These are phyloP conservation scores for Acleris sparsana DNA, from an alignment of 2,888 invertebrate species.

Conservation along the genomic window DNA sequence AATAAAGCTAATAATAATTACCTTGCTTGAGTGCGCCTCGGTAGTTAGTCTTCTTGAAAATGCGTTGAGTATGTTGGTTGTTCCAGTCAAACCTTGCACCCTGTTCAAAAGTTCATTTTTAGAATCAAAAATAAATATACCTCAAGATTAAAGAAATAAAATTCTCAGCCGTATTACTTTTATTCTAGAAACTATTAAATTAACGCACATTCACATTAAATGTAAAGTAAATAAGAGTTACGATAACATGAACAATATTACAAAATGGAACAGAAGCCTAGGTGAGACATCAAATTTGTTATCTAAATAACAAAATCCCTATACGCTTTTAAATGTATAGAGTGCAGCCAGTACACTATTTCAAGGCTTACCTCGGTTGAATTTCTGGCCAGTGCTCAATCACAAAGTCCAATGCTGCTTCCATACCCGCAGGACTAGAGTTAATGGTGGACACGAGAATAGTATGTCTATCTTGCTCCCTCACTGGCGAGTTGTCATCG, in stretches of 20 bases:
- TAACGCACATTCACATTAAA: too few relatives aligned
- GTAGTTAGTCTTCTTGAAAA: constrained; percentile 67
- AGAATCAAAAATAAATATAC: neutral
- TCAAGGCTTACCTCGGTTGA: constrained; percentile 59
- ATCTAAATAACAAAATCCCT: too few relatives aligned
- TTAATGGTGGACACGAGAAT: constrained; percentile 70
- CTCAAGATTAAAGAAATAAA: too few relatives aligned
- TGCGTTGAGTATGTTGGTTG: constrained; percentile 74
- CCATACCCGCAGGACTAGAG: constrained; percentile 68
- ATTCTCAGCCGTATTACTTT: too few relatives aligned
- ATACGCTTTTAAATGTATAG: too few relatives aligned
- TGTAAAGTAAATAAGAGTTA: too few relatives aligned
- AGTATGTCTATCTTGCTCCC: constrained; percentile 72
- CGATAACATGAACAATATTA: too few relatives aligned
- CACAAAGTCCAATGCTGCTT: constrained; percentile 73
- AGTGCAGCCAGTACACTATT: too few relatives aligned
- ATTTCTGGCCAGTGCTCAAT: constrained; percentile 67
- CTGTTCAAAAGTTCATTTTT: constrained; percentile 48
- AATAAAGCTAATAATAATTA: neutral
- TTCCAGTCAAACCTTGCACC: constrained; percentile 74
- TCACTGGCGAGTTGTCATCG: constrained; percentile 56
- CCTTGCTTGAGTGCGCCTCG: constrained; percentile 53
- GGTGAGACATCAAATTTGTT: too few relatives aligned
- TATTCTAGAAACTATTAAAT: too few relatives aligned
- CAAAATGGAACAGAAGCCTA: too few relatives aligned